Base-by-base conservation (phyloP, 1,140 invertebrate species). In the Diorhabda carinulata region DNA sequence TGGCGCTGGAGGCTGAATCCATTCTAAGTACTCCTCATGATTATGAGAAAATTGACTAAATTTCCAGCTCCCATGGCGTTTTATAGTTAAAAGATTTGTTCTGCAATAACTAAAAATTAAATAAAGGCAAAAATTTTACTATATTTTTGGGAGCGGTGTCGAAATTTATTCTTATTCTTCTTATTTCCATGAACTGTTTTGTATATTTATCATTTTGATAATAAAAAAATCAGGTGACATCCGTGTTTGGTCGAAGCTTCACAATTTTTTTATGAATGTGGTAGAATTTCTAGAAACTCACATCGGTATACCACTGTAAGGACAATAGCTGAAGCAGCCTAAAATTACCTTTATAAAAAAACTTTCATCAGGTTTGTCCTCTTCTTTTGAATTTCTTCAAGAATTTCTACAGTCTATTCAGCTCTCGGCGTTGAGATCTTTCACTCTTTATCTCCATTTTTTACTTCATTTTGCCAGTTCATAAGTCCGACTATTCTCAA, bases 251-350 rank as follows among this genome's bases (percentile, higher is more conserved):
- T 52, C 9, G 47, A 52, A 52, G 47, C 47, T 52, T 52, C 47
- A 2, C 47, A 52, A 2, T 2, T 52, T 2, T 52, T 52, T 52
- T 52, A 52, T 52, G 9, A 52, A 52, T 52, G 9, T 52, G 47
- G 47, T 52, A 2, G 9, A 52, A 52, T 52, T 52, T 52, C 2
- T 52, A 2, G 47, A 2, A 52, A 52, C 47, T 52, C 47, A 5
- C 5, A 52, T 2, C 9, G 5, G 47, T 9, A 52, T 52, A 2
- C 47, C 47, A 1, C 47, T 52, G 2, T 52, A 52, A 52, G 2
- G 47, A 5, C 47, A 52, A 52, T 52, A 52, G 47, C 47, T 52
- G 9, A 52, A 5, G 47, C 42, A 60, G 61, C 40, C 61, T 63
- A 63, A 5, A 63, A n/a, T 25, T 25, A 25, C 25, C 25, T 25